phyloP scores from a whole-genome alignment of 2,797 vertebrate genomes.

The Ptychobarbus kaznakovi region DNA sequence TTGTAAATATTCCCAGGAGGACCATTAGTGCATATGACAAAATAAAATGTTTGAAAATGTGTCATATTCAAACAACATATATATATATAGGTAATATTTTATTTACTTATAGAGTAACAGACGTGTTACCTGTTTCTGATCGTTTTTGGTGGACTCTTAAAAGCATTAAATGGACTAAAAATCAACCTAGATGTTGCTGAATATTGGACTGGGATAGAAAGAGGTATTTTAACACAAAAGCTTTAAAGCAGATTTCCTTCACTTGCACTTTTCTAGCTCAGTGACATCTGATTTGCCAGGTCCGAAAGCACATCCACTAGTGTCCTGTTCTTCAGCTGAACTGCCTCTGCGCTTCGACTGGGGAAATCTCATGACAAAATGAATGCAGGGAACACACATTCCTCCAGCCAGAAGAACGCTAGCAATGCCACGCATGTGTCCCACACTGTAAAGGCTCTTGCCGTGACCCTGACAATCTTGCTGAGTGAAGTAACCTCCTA shows the following conservation, averaged over 20 bases:
- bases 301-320: conserved; percentile 18
- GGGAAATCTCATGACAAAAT: conserved; percentile 54
- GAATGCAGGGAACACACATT: conserved; percentile 33
- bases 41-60: neutral
- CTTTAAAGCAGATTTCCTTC: conserved; percentile 11
- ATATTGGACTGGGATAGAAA: neutral
- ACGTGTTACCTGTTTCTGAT: neutral
- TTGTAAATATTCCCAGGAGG: neutral
- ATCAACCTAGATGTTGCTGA: neutral
- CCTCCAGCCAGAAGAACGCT: conserved; percentile 37
- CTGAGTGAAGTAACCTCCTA: conserved; percentile 43
- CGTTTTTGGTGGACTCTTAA: neutral
- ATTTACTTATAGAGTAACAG: neutral
- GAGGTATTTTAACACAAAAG: neutral
- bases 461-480: conserved; percentile 33
- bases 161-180: neutral
- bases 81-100: neutral
- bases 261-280: neutral
- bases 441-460: conserved; percentile 31
- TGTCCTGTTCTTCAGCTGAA: conserved; percentile 54
- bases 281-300: conserved; percentile 17
- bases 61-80: neutral
- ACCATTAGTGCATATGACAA: neutral
- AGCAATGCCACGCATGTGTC: conserved; percentile 40
- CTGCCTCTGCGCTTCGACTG: conserved; percentile 47